phyloP scores from a whole-genome alignment of 2,113 vertebrate genomes.

The Podarcis raffonei region DNA sequence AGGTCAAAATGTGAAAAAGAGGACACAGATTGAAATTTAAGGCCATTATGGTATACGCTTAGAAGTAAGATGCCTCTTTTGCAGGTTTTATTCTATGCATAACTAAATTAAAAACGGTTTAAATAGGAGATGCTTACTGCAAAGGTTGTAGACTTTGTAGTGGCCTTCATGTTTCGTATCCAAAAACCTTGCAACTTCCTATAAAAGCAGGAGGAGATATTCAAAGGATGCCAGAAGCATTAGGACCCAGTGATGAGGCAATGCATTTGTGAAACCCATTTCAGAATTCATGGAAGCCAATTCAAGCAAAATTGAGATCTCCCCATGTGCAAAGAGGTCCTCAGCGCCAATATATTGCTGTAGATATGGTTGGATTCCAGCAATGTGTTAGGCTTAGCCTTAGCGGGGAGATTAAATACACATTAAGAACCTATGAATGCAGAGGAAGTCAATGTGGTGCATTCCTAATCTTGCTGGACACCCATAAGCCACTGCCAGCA shows the following conservation, averaged over 20 bases:
- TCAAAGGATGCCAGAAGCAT: not conserved
- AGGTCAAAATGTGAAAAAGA: not conserved
- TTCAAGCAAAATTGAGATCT: not conserved
- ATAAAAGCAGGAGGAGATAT: slow-evolving; percentile 25
- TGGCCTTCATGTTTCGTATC: slow-evolving; percentile 89
- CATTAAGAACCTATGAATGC: too few species aligned
- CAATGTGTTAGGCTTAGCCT: not conserved
- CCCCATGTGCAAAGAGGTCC: not conserved
- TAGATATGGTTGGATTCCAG: not conserved
- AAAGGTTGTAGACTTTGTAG: slow-evolving; percentile 96
- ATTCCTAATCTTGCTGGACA: too few species aligned
- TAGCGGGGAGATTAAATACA: too few species aligned
- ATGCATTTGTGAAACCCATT: not conserved
- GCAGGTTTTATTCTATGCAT: not conserved
- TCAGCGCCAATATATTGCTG: not conserved
- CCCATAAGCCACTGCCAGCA: not conserved
- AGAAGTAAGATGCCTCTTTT: too few species aligned
- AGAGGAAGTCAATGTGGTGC: too few species aligned
- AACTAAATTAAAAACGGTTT: not conserved
- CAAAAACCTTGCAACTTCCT: slow-evolving; percentile 93
- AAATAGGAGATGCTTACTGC: slow-evolving; percentile 83
- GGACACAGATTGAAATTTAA: not conserved
- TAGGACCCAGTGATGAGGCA: not conserved
- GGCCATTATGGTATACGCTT: not conserved
- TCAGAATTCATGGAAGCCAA: not conserved